A percentile compares a stretch with the other conserved stretches of the same genome.
These are phyloP conservation scores for Acrobeloides nanus DNA, from an alignment of 2,888 invertebrate species.

Conservation along the genomic window DNA sequence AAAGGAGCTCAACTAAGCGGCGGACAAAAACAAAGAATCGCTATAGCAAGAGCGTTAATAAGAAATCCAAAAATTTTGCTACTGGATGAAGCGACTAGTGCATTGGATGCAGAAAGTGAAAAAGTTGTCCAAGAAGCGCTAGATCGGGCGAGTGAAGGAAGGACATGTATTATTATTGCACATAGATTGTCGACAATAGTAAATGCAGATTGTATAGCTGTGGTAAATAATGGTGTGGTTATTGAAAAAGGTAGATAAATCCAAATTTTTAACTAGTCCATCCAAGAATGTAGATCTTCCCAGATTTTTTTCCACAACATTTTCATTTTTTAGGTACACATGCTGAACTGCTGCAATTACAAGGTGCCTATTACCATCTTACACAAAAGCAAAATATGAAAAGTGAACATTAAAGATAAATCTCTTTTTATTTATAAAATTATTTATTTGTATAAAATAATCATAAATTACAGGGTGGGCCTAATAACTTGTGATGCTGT, in stretches of 20 bases:
- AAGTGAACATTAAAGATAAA: too few species aligned
- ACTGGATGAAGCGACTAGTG: constrained; percentile 56
- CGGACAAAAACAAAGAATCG: constrained; percentile 35
- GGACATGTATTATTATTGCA: constrained; percentile 58
- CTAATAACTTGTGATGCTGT: too few species aligned
- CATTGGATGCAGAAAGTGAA: constrained; percentile 56
- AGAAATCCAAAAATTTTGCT: constrained; percentile 44
- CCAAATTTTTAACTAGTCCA: too few species aligned
- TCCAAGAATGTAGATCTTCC: too few species aligned
- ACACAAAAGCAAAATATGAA: constrained; percentile 41
- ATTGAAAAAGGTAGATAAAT: too few species aligned
- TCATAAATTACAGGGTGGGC: too few species aligned
- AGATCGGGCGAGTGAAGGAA: constrained; percentile 67
- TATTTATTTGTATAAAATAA: too few species aligned
- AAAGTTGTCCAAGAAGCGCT: constrained; percentile 71
- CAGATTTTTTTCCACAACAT: too few species aligned
- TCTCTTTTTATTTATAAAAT: too few species aligned
- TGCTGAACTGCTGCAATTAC: constrained; percentile 62
- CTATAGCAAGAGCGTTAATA: too few species aligned
- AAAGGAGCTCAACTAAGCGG: constrained; percentile 53
- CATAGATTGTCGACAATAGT: constrained; percentile 59
- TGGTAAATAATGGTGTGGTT: constrained; percentile 47
- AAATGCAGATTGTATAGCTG: constrained; percentile 50
- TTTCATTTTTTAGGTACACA: constrained; percentile 70
- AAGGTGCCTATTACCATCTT: constrained; percentile 66